Evolutionary conservation across 2,113 vertebrate genomes (phyloP).

Genomic region (Calypte anna): DNA sequence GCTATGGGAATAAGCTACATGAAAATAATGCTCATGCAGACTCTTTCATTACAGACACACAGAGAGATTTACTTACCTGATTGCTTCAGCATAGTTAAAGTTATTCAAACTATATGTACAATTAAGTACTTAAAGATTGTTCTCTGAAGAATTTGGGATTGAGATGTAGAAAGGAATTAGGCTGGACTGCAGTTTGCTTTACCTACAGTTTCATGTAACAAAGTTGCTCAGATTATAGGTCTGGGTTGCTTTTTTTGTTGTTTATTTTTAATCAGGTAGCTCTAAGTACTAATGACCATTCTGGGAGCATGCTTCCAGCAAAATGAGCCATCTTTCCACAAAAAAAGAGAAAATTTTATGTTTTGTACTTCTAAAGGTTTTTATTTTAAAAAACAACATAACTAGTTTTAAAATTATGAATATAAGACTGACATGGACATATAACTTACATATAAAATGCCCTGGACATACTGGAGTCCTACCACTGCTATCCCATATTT

Average conservation of each 20-base stretch:
- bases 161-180: background rate
- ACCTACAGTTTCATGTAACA: background rate
- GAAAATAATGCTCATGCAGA: background rate
- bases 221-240: background rate
- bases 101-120: background rate
- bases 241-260: no score
- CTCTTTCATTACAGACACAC: background rate
- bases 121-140: background rate
- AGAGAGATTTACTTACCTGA: background rate
- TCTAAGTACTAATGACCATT: background rate
- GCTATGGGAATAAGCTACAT: background rate
- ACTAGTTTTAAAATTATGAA: background rate
- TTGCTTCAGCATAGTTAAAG: background rate
- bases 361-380: background rate
- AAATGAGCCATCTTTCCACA: background rate
- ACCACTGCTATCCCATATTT: background rate
- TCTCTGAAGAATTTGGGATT: background rate
- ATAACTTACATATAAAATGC: background rate
- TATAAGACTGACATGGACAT: background rate
- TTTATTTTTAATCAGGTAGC: background rate
- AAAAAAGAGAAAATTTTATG: background rate
- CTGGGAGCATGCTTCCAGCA: background rate
- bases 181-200: background rate
- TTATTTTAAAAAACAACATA: background rate
- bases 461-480: background rate